Percentiles rank a stretch among this genome's conserved stretches.
These are phyloP conservation scores for Corapipo altera DNA, from an alignment of 2,113 vertebrate genomes.

Conservation along the genomic window DNA sequence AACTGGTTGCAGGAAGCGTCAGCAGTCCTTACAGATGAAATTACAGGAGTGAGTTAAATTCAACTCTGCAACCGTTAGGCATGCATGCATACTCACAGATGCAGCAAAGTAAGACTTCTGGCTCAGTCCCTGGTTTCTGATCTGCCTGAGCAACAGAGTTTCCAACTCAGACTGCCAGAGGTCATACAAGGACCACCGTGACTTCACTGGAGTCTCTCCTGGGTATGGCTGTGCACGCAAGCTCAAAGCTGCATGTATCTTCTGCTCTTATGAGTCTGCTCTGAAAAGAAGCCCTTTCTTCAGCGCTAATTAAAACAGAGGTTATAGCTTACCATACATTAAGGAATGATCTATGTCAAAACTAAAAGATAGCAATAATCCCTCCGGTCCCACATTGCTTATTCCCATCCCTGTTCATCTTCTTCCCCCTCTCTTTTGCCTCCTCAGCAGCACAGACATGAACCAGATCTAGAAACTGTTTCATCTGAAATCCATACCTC, in stretches of 20 bases:
- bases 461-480: background rate
- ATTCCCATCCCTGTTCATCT: background rate
- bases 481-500: background rate
- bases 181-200: background rate
- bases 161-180: background rate
- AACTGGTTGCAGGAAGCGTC: rapidly evolving
- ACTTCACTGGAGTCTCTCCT: background rate
- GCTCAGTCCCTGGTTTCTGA: background rate
- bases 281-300: background rate
- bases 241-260: background rate
- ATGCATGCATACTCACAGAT: background rate
- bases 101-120: background rate
- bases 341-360: background rate
- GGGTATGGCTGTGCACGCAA: background rate
- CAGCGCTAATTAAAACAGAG: background rate
- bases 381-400: background rate
- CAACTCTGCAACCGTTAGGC: background rate
- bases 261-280: background rate
- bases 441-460: background rate
- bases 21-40: background rate
- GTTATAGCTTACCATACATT: background rate
- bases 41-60: background rate
- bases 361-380: background rate
- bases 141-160: background rate
- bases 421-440: background rate